A percentile compares a stretch with the other conserved stretches of the same genome.
Conservation (phyloP, 2,888 invertebrate genomes). For the Leptothorax acervorum region DNA sequence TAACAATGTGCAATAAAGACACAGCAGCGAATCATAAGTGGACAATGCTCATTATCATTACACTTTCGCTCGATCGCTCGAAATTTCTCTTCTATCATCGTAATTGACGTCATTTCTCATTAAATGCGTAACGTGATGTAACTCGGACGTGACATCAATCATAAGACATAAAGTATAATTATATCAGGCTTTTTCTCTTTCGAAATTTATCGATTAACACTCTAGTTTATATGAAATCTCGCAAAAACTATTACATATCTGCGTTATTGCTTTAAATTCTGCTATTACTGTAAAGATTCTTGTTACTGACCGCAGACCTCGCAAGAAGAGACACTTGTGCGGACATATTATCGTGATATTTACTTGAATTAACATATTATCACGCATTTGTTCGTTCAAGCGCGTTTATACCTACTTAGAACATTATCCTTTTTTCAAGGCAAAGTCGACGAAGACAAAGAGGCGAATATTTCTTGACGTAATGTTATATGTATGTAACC, state of each 20-base stretch:
- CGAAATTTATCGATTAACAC: neutral
- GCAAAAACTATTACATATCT: neutral
- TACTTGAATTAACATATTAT: slow-evolving; percentile 45
- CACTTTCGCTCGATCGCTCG: slow-evolving; percentile 20
- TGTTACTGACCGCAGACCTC: neutral
- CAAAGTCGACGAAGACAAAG: slow-evolving; percentile 54
- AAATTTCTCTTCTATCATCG: neutral
- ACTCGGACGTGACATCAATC: neutral
- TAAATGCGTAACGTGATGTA: slow-evolving; percentile 14
- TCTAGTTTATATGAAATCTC: neutral
- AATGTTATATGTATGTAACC: slow-evolving; percentile 29
- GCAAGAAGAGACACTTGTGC: neutral
- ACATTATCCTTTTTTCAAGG: slow-evolving; percentile 30
- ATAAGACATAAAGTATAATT: neutral
- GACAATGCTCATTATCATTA: slow-evolving; percentile 23
- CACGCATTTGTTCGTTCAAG: neutral
- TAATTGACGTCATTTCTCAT: slow-evolving; percentile 23
- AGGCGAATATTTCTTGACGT: slow-evolving; percentile 44
- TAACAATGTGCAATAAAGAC: slow-evolving; percentile 65
- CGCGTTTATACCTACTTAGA: slow-evolving; percentile 23
- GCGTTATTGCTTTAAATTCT: neutral
- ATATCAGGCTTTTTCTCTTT: neutral
- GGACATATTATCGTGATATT: slow-evolving; percentile 6
- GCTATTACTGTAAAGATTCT: neutral
- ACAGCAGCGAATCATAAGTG: slow-evolving; percentile 4